Conservation (phyloP, 2,888 invertebrate species). For the Drosophila nr. medialis region DNA sequence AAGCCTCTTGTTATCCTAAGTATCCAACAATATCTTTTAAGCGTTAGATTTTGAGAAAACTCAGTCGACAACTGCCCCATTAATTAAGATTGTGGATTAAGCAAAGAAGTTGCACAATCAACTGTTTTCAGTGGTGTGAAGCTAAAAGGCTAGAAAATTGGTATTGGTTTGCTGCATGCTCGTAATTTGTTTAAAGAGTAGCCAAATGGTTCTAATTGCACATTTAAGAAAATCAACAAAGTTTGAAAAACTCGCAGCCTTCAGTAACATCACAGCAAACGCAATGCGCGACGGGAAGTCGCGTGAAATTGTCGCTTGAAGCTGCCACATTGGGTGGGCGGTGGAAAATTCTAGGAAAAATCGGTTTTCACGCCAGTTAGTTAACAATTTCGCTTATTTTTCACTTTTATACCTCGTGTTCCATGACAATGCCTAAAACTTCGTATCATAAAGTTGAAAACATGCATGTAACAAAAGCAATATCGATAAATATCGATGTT, state of each 20-base stretch:
- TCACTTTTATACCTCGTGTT: neutral
- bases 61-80: neutral
- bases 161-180: neutral
- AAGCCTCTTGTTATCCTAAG: neutral
- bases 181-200: constrained; percentile 6
- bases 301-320: constrained; percentile 23
- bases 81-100: neutral
- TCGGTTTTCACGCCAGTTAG: constrained; percentile 15
- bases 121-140: neutral
- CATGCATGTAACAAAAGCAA: neutral
- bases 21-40: neutral
- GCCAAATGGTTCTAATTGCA: constrained; percentile 6
- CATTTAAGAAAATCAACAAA: neutral
- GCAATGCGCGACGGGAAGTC: constrained; percentile 13
- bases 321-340: neutral
- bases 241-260: constrained; percentile 1
- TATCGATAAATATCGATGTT: neutral
- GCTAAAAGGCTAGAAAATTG: neutral
- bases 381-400: constrained; percentile 1
- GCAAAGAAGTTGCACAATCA: neutral
- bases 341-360: neutral
- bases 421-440: neutral
- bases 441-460: neutral
- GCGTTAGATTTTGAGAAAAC: neutral
- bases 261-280: neutral